Percentiles rank a stretch among this genome's conserved stretches.
Evolutionary conservation across 92 coral and sea anemone species (phyloP).

Genomic region (Palythoa heliodiscus): DNA sequence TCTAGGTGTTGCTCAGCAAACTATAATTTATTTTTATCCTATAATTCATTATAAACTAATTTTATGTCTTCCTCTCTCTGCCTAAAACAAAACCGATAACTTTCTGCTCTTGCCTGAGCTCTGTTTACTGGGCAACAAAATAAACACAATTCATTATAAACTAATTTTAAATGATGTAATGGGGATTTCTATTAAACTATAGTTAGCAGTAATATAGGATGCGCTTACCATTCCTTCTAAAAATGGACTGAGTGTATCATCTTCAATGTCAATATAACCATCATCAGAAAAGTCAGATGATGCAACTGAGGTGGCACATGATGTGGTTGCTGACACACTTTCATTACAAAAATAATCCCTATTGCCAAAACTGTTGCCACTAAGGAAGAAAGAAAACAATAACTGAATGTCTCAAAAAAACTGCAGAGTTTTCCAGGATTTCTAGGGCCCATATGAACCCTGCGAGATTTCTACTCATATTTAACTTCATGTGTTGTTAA

Average conservation of each 20-base stretch:
- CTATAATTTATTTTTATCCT: too few relatives aligned
- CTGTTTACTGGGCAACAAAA: too few relatives aligned
- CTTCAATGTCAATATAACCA: constrained; percentile 72
- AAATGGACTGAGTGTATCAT: constrained; percentile 44
- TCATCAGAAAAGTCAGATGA: constrained; percentile 82
- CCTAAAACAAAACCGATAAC: too few relatives aligned
- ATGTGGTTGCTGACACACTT: constrained; percentile 69
- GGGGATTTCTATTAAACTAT: too few relatives aligned
- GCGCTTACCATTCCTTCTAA: constrained; percentile 47
- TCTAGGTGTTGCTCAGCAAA: too few relatives aligned
- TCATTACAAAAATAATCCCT: constrained; percentile 59
- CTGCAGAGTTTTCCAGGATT: background rate
- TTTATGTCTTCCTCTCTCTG: too few relatives aligned
- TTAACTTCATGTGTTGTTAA: background rate
- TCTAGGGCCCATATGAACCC: too few relatives aligned
- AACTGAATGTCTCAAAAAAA: background rate
- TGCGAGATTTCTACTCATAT: background rate
- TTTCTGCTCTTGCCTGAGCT: too few relatives aligned
- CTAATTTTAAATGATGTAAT: too few relatives aligned
- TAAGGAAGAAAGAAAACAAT: background rate
- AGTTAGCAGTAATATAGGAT: too few relatives aligned
- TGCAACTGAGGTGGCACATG: constrained; percentile 71
- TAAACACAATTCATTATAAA: too few relatives aligned
- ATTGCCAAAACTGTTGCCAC: constrained; percentile 30
- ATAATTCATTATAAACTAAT: too few relatives aligned